A percentile compares a stretch with the other conserved stretches of the same genome.
phyloP scores from a whole-genome alignment of 2,888 invertebrate genomes.

The Drosophila atripex region DNA sequence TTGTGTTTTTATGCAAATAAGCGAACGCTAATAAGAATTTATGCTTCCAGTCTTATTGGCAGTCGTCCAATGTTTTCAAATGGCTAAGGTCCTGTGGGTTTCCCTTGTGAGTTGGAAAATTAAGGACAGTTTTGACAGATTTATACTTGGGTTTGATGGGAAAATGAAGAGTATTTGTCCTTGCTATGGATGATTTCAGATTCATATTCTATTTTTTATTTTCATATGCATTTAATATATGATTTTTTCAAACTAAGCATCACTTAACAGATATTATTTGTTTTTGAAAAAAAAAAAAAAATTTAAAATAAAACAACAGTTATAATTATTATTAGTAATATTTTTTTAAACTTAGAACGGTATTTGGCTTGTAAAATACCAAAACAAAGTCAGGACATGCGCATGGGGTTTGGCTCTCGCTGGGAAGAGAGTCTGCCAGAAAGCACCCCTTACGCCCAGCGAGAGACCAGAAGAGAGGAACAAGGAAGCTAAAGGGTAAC shows the following conservation, averaged over 20 bases:
- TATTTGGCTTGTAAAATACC: slow-evolving; percentile 19
- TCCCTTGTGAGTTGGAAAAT: not conserved
- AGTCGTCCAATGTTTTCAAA: slow-evolving; percentile 14
- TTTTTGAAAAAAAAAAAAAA: no score
- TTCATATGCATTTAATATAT: not conserved
- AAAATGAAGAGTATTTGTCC: no score
- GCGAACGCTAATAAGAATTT: slow-evolving; percentile 59
- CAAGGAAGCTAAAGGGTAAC: slow-evolving; percentile 73
- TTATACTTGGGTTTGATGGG: not conserved
- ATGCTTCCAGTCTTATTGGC: slow-evolving; percentile 52
- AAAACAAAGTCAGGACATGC: slow-evolving; percentile 14
- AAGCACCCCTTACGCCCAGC: slow-evolving; percentile 10
- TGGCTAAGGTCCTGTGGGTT: slow-evolving; percentile 8
- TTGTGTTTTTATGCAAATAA: slow-evolving; percentile 23
- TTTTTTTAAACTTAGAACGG: slow-evolving; percentile 9
- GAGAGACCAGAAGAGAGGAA: slow-evolving; percentile 15
- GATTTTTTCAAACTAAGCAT: no score
- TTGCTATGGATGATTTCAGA: no score
- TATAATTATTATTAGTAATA: no score
- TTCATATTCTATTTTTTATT: not conserved
- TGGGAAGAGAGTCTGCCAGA: not conserved
- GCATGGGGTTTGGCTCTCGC: not conserved
- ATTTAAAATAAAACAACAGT: no score
- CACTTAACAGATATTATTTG: no score
- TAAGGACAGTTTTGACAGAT: not conserved